phyloP scores from a whole-genome alignment of 2,113 vertebrate species.

The Cyprinodon brontotheroides region DNA sequence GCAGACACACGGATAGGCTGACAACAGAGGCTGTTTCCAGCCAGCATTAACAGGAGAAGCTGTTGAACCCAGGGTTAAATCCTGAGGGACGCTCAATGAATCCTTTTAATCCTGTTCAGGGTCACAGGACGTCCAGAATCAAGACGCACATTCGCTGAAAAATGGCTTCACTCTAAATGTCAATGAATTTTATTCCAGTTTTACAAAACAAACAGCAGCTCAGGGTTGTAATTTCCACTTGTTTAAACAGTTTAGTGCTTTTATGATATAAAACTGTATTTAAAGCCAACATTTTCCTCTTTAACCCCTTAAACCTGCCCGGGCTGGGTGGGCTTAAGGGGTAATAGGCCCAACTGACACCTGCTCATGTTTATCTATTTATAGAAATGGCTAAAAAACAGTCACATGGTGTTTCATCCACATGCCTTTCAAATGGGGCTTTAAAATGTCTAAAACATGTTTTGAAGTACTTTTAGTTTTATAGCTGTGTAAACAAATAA shows the following conservation, averaged over 20 bases:
- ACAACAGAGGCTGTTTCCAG: constrained; percentile 34
- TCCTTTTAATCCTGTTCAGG: neutral
- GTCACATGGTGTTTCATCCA: too few relatives aligned
- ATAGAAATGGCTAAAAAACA: too few relatives aligned
- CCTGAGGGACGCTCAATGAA: constrained; percentile 21
- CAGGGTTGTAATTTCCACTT: neutral
- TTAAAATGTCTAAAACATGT: too few relatives aligned
- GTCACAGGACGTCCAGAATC: neutral
- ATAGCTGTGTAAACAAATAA: too few relatives aligned
- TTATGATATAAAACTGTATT: neutral
- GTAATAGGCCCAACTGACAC: too few relatives aligned
- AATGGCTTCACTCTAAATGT: neutral
- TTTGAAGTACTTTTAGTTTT: too few relatives aligned
- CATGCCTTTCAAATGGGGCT: too few relatives aligned
- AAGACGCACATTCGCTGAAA: neutral
- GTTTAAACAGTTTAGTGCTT: neutral
- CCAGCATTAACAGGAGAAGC: constrained; percentile 49
- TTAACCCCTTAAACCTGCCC: too few relatives aligned
- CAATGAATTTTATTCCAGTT: neutral
- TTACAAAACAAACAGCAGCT: neutral
- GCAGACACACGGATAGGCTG: neutral
- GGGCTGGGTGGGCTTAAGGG: too few relatives aligned
- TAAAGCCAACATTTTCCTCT: neutral
- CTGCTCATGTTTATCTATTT: too few relatives aligned
- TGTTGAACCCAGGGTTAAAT: constrained; percentile 46